phyloP scores from a whole-genome alignment of 2,113 vertebrate species.

The Pelmatolapia mariae region DNA sequence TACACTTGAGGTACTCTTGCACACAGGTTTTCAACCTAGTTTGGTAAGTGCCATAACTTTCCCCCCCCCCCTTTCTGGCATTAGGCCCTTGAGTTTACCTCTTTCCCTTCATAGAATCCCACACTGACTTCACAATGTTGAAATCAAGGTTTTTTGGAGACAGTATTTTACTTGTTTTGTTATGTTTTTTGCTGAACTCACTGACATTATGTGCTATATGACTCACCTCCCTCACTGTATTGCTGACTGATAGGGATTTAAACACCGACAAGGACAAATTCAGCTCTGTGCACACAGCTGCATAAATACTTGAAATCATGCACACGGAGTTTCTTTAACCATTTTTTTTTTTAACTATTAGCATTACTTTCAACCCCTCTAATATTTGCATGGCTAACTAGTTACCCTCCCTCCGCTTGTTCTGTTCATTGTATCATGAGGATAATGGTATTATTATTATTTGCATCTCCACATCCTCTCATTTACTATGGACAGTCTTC shows the following conservation, averaged over 20 bases:
- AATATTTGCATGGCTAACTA: conserved; percentile 39
- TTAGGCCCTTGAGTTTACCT: neutral
- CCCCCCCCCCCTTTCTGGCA: neutral
- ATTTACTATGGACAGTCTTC: conserved; percentile 31
- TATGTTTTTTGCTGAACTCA: neutral
- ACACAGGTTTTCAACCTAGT: neutral
- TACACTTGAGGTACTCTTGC: neutral
- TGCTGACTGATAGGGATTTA: neutral
- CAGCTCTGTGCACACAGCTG: neutral
- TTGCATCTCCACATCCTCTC: conserved; percentile 28
- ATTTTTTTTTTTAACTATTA: neutral
- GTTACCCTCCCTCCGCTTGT: neutral
- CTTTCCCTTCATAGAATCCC: neutral
- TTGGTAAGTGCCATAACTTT: neutral
- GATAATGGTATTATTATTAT: conserved; percentile 39
- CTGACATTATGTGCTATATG: neutral
- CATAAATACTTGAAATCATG: neutral
- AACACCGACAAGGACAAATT: neutral
- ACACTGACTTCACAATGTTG: neutral
- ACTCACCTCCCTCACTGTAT: neutral
- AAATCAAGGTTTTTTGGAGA: neutral
- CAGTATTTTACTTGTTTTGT: neutral
- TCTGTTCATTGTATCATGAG: conserved; percentile 6
- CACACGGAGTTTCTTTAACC: neutral
- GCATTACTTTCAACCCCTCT: conserved; percentile 13